Base-by-base conservation (phyloP, 2,797 vertebrate genomes). In the Hydrophis major region DNA sequence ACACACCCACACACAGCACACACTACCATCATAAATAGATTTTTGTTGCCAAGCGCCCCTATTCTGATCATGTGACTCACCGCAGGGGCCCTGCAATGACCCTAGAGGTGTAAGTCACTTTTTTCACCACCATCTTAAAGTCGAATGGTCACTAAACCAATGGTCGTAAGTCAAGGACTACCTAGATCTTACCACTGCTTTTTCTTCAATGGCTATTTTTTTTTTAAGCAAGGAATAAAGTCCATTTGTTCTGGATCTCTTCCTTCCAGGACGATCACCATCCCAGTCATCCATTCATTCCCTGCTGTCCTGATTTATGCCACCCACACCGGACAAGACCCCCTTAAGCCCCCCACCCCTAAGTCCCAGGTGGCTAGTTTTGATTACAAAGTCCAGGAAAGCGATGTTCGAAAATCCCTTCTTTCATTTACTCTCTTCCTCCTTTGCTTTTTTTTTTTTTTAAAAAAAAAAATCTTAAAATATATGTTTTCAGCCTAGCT, bases 401-500 rank as follows among this genome's bases (percentile, higher is more conserved):
- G 12, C 53, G n/a, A 61, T 55, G 32, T n/a, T 87, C 50, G 3
- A 50, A 93, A 63, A 93, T 87, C 89, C 22, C 1, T 53, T 83
- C 55, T 27, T 78, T 32, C 55, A n/a, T 42, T 42, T 32, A 69
- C 5, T 32, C 27, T 47, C n/a, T 8, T 32, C n/a, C 63, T 32
- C 56, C 14, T 66, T 78, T 55, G 11, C 22, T 66, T 91, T 50
- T 60, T 1, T 57, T 66, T n/a, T 66, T n/a, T 2, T 37, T 37
- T 37, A 2, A 2, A 2, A 32, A 14, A 55, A 13, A 55, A 37
- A 86, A 47, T n/a, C 53, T 59, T 27, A 87, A 93, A 93, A 87
- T 93, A 90, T 90, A 93, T 93, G 92, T 90, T 90, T 86, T 90
- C 60, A 47, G 89, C 87, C 92, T 53, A 90, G 89, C 89, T 93